These are phyloP conservation scores for Euspilapteryx auroguttella DNA, from an alignment of 2,888 invertebrate species.

Conservation along the genomic window DNA sequence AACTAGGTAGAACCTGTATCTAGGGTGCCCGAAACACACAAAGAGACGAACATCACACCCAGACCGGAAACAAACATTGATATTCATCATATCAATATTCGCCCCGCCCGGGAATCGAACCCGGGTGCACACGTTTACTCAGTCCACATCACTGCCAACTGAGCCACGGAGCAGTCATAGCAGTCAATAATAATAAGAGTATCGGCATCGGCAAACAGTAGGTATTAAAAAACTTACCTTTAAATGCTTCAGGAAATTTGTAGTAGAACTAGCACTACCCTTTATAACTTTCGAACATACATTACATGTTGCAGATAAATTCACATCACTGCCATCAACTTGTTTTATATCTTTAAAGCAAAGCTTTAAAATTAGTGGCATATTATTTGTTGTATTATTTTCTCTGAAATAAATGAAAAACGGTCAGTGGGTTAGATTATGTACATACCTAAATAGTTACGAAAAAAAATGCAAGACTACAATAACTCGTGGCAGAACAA, in stretches of 20 bases:
- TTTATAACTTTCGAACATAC: not conserved
- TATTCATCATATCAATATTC: too few relatives aligned
- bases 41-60: too few relatives aligned
- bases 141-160: too few relatives aligned
- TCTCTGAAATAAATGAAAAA: conserved; percentile 2
- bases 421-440: not conserved
- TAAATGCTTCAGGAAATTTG: conserved; percentile 6
- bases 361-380: conserved; percentile 5
- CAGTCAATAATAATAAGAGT: too few relatives aligned
- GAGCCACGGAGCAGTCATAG: too few relatives aligned
- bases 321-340: conserved; percentile 4
- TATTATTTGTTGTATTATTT: conserved; percentile 3
- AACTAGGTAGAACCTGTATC: too few relatives aligned
- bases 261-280: conserved; percentile 1
- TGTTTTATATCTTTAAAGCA: conserved; percentile 6
- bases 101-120: too few relatives aligned
- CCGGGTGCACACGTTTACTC: too few relatives aligned
- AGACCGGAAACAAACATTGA: too few relatives aligned
- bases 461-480: not conserved
- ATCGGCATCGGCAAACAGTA: too few relatives aligned
- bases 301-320: conserved; percentile 1
- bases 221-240: conserved; percentile 5
- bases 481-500: not conserved
- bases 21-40: too few relatives aligned
- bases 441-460: not conserved